Evolutionary conservation across 2,888 invertebrate genomes (phyloP).

Genomic region (Nomada ruficornis): DNA sequence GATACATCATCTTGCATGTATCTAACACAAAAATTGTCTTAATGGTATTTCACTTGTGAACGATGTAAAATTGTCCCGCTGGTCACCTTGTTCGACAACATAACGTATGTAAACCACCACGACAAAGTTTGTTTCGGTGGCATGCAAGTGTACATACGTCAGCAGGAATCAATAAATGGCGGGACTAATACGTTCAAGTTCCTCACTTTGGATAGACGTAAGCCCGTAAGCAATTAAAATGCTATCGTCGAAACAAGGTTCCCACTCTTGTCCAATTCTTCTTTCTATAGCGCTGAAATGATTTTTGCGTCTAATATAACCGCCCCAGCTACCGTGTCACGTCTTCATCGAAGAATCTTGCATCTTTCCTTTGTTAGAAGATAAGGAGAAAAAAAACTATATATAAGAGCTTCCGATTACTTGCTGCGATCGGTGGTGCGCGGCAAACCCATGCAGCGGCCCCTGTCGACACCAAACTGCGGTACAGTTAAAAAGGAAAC

Average conservation of each 20-base stretch:
- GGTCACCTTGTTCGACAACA: too few relatives aligned
- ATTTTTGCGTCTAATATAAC: conserved; percentile 3
- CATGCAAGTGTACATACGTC: conserved; percentile 33
- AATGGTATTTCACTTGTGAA: conserved; percentile 17
- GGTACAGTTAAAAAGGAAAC: background rate
- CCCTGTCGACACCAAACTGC: too few relatives aligned
- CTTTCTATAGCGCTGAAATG: conserved; percentile 8
- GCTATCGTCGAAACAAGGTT: conserved; percentile 39
- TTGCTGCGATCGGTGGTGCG: too few relatives aligned
- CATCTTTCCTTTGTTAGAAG: too few relatives aligned
- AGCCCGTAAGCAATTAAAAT: conserved; percentile 41
- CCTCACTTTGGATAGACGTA: conserved; percentile 15
- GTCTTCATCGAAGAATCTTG: too few relatives aligned
- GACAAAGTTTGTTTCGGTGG: conserved; percentile 26
- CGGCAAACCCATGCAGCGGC: too few relatives aligned
- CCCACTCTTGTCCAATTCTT: background rate
- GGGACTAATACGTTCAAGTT: conserved; percentile 46
- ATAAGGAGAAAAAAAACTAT: too few relatives aligned
- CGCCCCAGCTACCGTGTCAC: background rate
- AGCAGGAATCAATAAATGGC: conserved; percentile 15
- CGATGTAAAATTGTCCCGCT: conserved; percentile 52
- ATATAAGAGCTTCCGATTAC: too few relatives aligned
- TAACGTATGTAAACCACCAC: background rate
- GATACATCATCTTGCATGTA: conserved; percentile 2
- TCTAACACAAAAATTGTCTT: conserved; percentile 15